phyloP scores from a whole-genome alignment of 2,888 invertebrate genomes.

The Entomobrya multifasciata region DNA sequence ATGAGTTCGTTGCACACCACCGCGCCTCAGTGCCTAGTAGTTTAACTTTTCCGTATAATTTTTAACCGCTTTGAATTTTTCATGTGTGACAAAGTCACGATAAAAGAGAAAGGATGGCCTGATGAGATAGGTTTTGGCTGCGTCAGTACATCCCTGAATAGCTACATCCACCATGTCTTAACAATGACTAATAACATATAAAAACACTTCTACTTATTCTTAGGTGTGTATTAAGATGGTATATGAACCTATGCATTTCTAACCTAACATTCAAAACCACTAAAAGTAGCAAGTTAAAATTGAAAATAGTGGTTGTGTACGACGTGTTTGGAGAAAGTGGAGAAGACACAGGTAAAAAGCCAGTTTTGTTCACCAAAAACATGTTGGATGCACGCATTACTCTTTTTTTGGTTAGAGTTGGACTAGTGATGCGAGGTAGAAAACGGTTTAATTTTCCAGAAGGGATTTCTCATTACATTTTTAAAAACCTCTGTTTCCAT shows the following conservation, averaged over 20 bases:
- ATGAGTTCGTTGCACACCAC: neutral
- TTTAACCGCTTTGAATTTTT: slow-evolving; percentile 44
- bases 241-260: too few species aligned
- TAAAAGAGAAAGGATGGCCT: slow-evolving; percentile 4
- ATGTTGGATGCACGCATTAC: slow-evolving; percentile 9
- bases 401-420: neutral
- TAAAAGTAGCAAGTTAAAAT: slow-evolving; percentile 9
- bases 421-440: neutral
- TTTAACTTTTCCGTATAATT: slow-evolving; percentile 5
- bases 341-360: slow-evolving; percentile 12
- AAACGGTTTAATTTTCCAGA: slow-evolving; percentile 35
- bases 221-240: too few species aligned
- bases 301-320: slow-evolving; percentile 29
- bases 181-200: slow-evolving; percentile 7
- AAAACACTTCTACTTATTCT: too few species aligned
- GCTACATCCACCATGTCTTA: neutral
- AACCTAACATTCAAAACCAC: too few species aligned
- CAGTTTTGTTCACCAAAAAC: neutral
- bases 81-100: slow-evolving; percentile 29
- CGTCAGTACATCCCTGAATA: too few species aligned
- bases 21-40: neutral
- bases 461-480: slow-evolving; percentile 51
- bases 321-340: neutral
- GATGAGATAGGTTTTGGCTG: neutral
- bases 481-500: slow-evolving; percentile 11